Base-by-base conservation (phyloP, 2,797 vertebrate genomes). In the Sternotherus odoratus region DNA sequence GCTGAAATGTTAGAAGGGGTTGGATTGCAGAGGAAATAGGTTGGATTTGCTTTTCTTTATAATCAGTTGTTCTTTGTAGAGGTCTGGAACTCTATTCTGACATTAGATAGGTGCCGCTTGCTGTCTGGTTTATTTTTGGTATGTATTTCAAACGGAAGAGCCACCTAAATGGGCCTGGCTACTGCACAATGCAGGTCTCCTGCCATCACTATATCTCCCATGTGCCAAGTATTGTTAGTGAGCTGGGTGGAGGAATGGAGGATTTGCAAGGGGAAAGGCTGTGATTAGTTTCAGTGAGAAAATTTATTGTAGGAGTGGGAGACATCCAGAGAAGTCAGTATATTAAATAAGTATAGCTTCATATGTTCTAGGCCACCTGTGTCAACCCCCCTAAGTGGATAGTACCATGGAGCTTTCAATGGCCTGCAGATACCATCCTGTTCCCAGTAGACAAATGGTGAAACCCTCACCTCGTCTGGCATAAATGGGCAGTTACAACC, bases 1-100 rank as follows among this genome's bases (percentile, higher is more conserved):
- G 91, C 82, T 88, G 96, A 95, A 95, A 96, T 85, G 90, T 77
- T 95, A 93, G 85, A 96, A 92, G 91, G 79, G 83, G 72, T 69
- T 79, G 92, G 66, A 89, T 51, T 92, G 81, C 85, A 53, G 92
- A 94, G 90, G 87, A 96, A 95, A 39, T 12, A 8, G 83, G 63
- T 72, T 79, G 79, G 83, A 82, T 91, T 93, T 63, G 66, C 69
- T 94, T 95, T 90, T 63, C 15, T 46, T 43, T 66, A 85, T 63
- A 50, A 28, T 77, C 30, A 4, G 5, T 3, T 78, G 78, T 50
- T 83, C 69, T 43, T 74, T 75, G 75, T 83, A 30, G 4, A 15
- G 4, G 79, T 85, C 84, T 91, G 2, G 4, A 85, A 88, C 50
- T 77, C 79, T 57, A 81, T 83, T 89, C 79, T 86, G 63, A 43